Percentiles rank a stretch among this genome's conserved stretches.
phyloP scores from a whole-genome alignment of 2,888 invertebrate genomes.

The Globia sparganii region DNA sequence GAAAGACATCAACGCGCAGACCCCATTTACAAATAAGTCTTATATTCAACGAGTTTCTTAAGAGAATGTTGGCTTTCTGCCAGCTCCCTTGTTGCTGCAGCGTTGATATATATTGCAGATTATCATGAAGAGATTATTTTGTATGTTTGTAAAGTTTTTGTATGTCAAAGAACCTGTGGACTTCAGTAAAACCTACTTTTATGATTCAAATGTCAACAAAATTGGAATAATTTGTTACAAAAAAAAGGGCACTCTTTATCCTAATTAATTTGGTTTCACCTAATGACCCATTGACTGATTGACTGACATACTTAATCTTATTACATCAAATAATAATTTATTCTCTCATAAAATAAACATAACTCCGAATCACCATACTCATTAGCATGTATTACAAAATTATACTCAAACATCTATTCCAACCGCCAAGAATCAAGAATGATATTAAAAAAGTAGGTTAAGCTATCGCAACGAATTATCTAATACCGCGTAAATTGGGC shows the following conservation, averaged over 20 bases:
- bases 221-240: no score
- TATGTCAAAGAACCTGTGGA: neutral
- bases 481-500: slow-evolving; percentile 68
- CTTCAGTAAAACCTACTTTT: slow-evolving; percentile 8
- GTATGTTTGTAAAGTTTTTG: neutral
- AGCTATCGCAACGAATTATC: slow-evolving; percentile 68
- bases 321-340: slow-evolving; percentile 38
- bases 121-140: slow-evolving; percentile 6
- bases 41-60: slow-evolving; percentile 19
- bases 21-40: slow-evolving; percentile 25
- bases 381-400: slow-evolving; percentile 64
- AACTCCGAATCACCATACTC: slow-evolving; percentile 38
- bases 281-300: slow-evolving; percentile 50
- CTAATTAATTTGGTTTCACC: neutral
- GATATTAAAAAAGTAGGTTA: slow-evolving; percentile 69
- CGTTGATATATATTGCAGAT: slow-evolving; percentile 23
- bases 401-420: slow-evolving; percentile 44
- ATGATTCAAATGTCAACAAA: neutral
- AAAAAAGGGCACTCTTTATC: neutral
- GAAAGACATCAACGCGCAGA: slow-evolving; percentile 60
- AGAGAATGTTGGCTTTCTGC: slow-evolving; percentile 55
- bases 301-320: slow-evolving; percentile 16
- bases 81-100: slow-evolving; percentile 25
- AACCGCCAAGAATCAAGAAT: slow-evolving; percentile 39
- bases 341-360: slow-evolving; percentile 41